Evolutionary conservation across 2,113 vertebrate species (phyloP).

Genomic region (Lynx canadensis): DNA sequence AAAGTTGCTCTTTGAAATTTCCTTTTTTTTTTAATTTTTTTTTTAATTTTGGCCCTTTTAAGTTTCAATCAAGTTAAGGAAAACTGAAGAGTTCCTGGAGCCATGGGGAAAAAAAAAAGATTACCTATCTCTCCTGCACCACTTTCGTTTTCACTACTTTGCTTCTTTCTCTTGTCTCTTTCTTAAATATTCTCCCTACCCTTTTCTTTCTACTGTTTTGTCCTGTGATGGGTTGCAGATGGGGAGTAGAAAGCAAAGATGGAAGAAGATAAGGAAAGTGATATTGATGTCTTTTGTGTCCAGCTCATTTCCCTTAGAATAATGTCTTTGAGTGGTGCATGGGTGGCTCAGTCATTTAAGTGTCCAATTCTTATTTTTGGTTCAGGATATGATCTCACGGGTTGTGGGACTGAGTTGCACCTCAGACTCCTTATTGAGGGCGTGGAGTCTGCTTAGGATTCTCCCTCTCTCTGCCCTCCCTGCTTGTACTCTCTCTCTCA

Average conservation of each 20-base stretch:
- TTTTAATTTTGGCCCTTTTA: neutral
- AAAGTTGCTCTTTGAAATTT: neutral
- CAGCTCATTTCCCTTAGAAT: neutral
- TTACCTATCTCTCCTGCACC: neutral
- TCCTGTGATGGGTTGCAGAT: neutral
- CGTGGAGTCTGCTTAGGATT: too few species aligned
- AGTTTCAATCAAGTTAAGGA: neutral
- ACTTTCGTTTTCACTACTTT: neutral
- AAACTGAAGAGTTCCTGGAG: neutral
- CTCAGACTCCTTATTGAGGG: too few species aligned
- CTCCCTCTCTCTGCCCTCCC: too few species aligned
- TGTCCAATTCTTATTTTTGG: too few species aligned
- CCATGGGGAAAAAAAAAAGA: neutral
- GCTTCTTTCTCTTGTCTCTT: neutral
- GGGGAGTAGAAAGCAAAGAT: neutral
- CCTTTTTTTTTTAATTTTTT: too few species aligned
- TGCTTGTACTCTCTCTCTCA: too few species aligned
- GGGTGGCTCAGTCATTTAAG: too few species aligned
- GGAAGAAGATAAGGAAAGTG: neutral
- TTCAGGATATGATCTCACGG: too few species aligned
- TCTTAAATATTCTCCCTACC: neutral
- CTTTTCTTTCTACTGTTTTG: neutral
- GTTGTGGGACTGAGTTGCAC: too few species aligned
- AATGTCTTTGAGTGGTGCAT: neutral
- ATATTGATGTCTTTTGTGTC: neutral